Evolutionary conservation across 2,797 vertebrate species (phyloP).

Genomic region (Enteromius fasciolatus): DNA sequence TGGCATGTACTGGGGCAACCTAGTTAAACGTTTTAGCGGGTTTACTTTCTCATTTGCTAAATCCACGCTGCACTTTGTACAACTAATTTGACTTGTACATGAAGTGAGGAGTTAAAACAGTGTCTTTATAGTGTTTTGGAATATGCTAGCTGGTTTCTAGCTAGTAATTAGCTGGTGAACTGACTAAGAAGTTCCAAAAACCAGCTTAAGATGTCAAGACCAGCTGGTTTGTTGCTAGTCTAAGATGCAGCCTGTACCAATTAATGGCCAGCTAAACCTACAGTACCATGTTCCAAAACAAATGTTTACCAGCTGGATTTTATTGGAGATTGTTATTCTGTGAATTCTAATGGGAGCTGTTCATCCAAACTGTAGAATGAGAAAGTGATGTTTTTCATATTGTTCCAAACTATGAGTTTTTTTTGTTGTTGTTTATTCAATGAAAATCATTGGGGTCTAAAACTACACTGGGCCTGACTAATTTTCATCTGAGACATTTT

Average conservation of each 20-base stretch:
- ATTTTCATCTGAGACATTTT: slow-evolving; percentile 4
- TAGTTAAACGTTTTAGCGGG: slow-evolving; percentile 38
- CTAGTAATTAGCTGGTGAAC: background rate
- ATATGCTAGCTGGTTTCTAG: background rate
- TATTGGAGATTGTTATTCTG: background rate
- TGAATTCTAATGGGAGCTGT: background rate
- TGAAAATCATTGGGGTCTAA: background rate
- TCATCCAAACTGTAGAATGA: background rate
- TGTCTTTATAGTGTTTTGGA: background rate
- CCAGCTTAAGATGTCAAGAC: background rate
- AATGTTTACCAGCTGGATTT: background rate
- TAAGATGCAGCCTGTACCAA: background rate
- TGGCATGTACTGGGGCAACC: slow-evolving; percentile 36
- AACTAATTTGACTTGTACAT: slow-evolving; percentile 31
- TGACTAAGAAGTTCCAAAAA: background rate
- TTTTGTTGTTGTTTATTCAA: background rate
- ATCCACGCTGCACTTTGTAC: slow-evolving; percentile 35
- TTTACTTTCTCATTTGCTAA: slow-evolving; percentile 52
- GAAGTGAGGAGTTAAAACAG: slow-evolving; percentile 21
- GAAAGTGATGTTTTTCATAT: background rate
- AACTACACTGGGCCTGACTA: background rate
- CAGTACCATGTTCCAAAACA: background rate
- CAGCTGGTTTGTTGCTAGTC: background rate
- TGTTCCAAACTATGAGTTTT: background rate
- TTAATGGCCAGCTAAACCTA: background rate